These are phyloP conservation scores for Sebastes oblongus DNA, from an alignment of 2,797 vertebrate species.

Conservation along the genomic window DNA sequence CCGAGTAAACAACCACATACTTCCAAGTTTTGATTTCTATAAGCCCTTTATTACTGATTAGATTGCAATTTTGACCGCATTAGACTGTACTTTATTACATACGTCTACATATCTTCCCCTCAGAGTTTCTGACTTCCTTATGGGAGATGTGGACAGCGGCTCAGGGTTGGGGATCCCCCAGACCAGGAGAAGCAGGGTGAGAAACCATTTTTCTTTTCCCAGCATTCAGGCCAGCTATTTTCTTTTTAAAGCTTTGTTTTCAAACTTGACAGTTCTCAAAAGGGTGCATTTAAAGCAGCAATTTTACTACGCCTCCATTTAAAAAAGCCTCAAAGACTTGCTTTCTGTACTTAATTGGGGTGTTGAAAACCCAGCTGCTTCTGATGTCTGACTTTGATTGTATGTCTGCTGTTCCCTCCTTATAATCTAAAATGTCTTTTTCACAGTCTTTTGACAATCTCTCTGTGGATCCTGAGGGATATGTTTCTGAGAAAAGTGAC, in stretches of 20 bases:
- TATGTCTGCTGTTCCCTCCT: slow-evolving; percentile 30
- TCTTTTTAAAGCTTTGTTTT: slow-evolving; percentile 46
- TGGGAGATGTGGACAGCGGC: slow-evolving; percentile 98
- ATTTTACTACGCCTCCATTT: slow-evolving; percentile 55
- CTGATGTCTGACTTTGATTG: slow-evolving; percentile 69
- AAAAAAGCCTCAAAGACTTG: slow-evolving; percentile 64
- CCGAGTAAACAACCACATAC: not conserved
- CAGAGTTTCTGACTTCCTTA: slow-evolving; percentile 99
- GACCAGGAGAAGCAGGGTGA: slow-evolving; percentile 92
- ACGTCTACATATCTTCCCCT: slow-evolving; percentile 1
- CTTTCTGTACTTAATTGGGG: slow-evolving; percentile 58
- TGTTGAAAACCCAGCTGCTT: slow-evolving; percentile 53
- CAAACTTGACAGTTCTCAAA: slow-evolving; percentile 43
- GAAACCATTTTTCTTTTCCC: slow-evolving; percentile 10
- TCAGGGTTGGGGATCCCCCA: slow-evolving; percentile 90
- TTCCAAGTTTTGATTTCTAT: not conserved
- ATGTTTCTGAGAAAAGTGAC: slow-evolving; percentile 88
- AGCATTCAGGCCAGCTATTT: not conserved
- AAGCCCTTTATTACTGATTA: not conserved
- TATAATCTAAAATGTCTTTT: slow-evolving; percentile 59
- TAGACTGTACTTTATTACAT: not conserved
- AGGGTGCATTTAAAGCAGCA: slow-evolving; percentile 43
- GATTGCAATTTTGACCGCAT: not conserved
- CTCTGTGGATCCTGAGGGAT: slow-evolving; percentile 88
- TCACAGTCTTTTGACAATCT: slow-evolving; percentile 94